Conservation (phyloP, 1,140 invertebrate species). For the Dendrolimus punctatus region DNA sequence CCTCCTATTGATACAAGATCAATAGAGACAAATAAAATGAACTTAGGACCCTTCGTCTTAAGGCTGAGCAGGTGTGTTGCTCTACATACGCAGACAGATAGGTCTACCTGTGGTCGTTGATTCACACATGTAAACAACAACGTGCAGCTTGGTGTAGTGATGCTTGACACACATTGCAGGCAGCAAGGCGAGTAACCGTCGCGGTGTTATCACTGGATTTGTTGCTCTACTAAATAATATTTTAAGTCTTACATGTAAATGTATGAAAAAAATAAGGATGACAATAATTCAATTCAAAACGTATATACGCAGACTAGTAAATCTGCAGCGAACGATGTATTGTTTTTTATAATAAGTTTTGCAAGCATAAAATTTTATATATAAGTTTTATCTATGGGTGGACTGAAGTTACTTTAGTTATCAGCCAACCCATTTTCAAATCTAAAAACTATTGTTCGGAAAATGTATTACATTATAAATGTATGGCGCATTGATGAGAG, state of each 20-base stretch:
- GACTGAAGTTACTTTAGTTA: too few species aligned
- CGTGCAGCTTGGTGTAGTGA: slow-evolving; percentile 19
- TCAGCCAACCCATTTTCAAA: too few species aligned
- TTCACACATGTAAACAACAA: slow-evolving; percentile 5
- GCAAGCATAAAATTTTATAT: too few species aligned
- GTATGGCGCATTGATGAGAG: too few species aligned
- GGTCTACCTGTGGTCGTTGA: slow-evolving; percentile 9
- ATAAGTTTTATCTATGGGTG: too few species aligned
- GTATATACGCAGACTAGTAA: too few species aligned
- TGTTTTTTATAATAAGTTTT: too few species aligned
- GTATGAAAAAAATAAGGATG: too few species aligned
- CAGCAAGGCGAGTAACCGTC: slow-evolving; percentile 37
- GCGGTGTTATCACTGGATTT: slow-evolving; percentile 14
- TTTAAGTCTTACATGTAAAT: not conserved
- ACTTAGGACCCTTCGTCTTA: slow-evolving; percentile 17
- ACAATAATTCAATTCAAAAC: too few species aligned
- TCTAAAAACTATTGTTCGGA: too few species aligned
- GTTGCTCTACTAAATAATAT: slow-evolving; percentile 37
- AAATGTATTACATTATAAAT: too few species aligned
- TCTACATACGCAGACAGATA: slow-evolving; percentile 27
- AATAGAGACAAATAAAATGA: slow-evolving; percentile 28
- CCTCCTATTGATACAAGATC: slow-evolving; percentile 26
- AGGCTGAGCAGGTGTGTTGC: slow-evolving; percentile 11
- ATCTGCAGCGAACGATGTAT: too few species aligned
- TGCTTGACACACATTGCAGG: slow-evolving; percentile 27